Evolutionary conservation across 2,797 vertebrate species (phyloP), one percentile per base, ranked within the genome.

Genomic region (Pachyuromys duprasi): DNA sequence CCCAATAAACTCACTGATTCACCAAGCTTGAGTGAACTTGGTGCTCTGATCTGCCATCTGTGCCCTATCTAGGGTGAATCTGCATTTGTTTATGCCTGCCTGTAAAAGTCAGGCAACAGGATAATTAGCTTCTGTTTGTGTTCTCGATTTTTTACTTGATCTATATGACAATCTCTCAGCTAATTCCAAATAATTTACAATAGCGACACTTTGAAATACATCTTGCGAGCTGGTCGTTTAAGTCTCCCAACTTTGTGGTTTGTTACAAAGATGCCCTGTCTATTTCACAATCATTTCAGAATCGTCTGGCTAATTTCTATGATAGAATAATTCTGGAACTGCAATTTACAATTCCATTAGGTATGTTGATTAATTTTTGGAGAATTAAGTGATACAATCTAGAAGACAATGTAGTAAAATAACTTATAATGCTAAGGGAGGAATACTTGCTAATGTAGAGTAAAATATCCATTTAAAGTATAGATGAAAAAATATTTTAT

Each of bases 381-480:
- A 89, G 49, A 91, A 76, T 63, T 96, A 69, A 93, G 11, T 72
- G 22, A 60, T 42, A 22, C 26, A 74, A 53, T 5, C 11, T 60
- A 93, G 67, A 84, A 84, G 39, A 57, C 49, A 55, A 39, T 86
- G 13, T 33, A 13, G 63, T 9, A 89, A 42, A 60, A 15, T 15
- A 78, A 53, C 69, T 70, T 82, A 39, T 15, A 53, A 11, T 65
- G 12, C 22, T n/a, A 62, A 91, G 33, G 60, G 89, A 55, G 89
- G 88, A 94, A 80, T 88, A 70, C 55, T 49, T 65, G 36, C 1
- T 14, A 80, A 57, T 82, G 7, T 45, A 70, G 53, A 89, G 65
- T 86, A 53, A 69, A 65, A 76, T 91, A 89, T 86, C 1, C 57
- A 95, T 49, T 39, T 86, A 70, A 94, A 93, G 42, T 81, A 33